Conservation (phyloP, 1,140 invertebrate genomes). For the Polypedilum vanderplanki region DNA sequence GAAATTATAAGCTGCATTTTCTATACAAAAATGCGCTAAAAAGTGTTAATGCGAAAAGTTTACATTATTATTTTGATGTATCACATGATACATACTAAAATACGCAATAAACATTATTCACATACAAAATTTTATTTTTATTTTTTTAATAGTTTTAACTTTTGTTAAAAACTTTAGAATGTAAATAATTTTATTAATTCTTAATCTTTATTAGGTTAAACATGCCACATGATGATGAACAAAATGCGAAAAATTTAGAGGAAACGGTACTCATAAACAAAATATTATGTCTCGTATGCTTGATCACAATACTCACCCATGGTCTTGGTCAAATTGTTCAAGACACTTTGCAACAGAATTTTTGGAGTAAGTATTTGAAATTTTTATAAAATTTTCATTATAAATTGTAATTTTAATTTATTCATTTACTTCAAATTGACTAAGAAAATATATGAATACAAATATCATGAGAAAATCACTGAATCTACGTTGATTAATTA, state of each 20-base stretch:
- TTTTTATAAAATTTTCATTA: too few relatives aligned
- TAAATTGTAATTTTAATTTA: neutral
- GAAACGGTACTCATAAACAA: constrained; percentile 43
- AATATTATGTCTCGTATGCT: constrained; percentile 79
- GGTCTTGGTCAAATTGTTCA: constrained; percentile 86
- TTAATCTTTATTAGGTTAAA: constrained; percentile 56
- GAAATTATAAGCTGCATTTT: too few relatives aligned
- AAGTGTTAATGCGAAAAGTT: too few relatives aligned
- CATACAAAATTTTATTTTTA: too few relatives aligned
- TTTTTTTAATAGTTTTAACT: too few relatives aligned
- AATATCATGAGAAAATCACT: constrained; percentile 17
- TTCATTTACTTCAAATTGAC: too few relatives aligned
- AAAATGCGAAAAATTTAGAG: constrained; percentile 56
- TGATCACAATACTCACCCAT: constrained; percentile 77
- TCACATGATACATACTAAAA: too few relatives aligned
- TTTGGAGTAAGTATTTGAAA: constrained; percentile 65
- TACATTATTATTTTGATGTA: too few relatives aligned
- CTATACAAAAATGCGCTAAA: too few relatives aligned
- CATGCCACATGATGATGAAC: constrained; percentile 85
- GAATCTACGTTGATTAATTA: constrained; percentile 29
- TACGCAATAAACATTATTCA: too few relatives aligned
- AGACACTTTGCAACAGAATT: constrained; percentile 76
- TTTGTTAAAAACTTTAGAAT: too few relatives aligned
- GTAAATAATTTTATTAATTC: too few relatives aligned
- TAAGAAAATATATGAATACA: neutral